Base-by-base conservation (phyloP, 2,888 invertebrate genomes). In the Heteromyza rotundicornis region DNA sequence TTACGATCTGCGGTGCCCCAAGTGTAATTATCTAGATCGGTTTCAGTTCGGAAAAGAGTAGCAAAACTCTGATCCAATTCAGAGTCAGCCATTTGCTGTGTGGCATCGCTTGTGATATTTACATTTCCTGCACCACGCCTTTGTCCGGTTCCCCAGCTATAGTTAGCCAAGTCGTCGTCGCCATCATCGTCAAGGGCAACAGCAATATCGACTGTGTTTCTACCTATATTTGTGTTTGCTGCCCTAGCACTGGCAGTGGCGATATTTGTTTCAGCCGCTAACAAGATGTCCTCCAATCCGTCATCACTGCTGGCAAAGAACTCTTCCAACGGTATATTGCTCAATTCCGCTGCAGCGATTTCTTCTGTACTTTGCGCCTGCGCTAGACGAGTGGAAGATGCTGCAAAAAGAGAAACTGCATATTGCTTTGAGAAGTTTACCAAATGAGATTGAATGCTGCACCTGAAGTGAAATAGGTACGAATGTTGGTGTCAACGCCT, bases 221-320 rank as follows among this genome's bases (percentile, higher is more conserved):
- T 61, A 32, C 49, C 2, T 20, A 17, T 17, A n/a, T 35, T 24
- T 40, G 10, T 20, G 10, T 10, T 40, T 3, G 10, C 40, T 10
- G 14, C 40, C 10, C 12, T 40, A 2, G n/a, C 40, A n/a, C 5
- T 35, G 5, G 51, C 23, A 10, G 16, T 7, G 24, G 24, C 1
- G 23, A 27, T 23, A 24, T 56, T 55, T 47, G 55, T 8, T 5
- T 44, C 17, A 2, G 64, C 74, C 20, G 69, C 70, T 10, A 69
- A 68, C 3, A 76, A 57, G 61, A 77, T 57, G 53, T 77, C 57
- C 55, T 77, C 75, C 57, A 81, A 80, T 16, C 80, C 80, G 2
- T 71, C 80, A 71, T 82, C 82, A 54, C 78, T 76, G 55, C 70
- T 73, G 57, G 76, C 74, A 27, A 81, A 80, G 56, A 81, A 77